Evolutionary conservation across 2,113 vertebrate genomes (phyloP).

Genomic region (Gobio gobio): DNA sequence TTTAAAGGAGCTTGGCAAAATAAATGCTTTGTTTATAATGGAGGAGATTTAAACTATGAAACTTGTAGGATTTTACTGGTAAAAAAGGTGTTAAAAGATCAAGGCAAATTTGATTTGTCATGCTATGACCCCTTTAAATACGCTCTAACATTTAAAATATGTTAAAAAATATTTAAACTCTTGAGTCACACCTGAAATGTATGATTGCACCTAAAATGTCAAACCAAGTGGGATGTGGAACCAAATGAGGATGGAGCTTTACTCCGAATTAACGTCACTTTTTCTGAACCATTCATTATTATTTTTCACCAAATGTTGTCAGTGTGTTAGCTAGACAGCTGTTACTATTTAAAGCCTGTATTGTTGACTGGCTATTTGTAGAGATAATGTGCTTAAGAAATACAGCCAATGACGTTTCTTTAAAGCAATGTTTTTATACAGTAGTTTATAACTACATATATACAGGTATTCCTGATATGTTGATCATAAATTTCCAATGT

Average conservation of each 20-base stretch:
- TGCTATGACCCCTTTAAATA: no score
- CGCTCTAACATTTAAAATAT: no score
- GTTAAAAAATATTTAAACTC: no score
- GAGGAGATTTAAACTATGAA: no score
- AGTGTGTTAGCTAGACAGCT: no score
- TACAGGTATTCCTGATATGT: background rate
- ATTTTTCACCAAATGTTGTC: no score
- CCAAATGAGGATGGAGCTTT: background rate
- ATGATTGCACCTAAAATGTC: background rate
- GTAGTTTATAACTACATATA: background rate
- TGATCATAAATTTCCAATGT: background rate
- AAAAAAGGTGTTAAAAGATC: no score
- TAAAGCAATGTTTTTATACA: background rate
- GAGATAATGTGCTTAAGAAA: background rate
- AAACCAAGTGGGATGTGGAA: background rate
- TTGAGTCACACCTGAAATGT: no score
- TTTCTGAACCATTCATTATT: background rate
- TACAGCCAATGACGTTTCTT: background rate
- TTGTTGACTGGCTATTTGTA: background rate
- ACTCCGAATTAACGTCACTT: background rate
- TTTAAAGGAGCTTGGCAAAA: no score
- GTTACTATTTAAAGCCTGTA: background rate
- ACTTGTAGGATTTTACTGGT: no score
- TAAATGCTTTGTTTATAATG: no score
- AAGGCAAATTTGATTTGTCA: no score